Conservation (phyloP, 2,113 vertebrate genomes). For the Strigops habroptila region DNA sequence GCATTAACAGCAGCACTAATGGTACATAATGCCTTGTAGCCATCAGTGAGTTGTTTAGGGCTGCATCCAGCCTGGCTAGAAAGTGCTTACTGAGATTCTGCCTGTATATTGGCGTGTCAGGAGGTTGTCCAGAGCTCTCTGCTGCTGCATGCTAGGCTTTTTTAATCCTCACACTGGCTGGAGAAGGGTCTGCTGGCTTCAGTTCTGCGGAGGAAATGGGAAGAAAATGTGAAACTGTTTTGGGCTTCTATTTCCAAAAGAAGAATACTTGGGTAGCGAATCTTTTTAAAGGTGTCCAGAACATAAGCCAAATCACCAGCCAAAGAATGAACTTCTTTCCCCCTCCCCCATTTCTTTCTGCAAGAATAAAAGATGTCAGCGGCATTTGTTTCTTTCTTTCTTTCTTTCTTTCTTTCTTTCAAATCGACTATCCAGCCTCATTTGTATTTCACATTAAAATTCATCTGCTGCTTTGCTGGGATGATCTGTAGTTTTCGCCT, state of each 20-base stretch:
- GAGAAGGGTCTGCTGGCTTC: background rate
- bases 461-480: background rate
- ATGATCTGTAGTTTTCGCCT: background rate
- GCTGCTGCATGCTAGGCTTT: background rate
- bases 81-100: background rate
- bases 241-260: background rate
- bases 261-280: background rate
- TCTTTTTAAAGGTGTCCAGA: constrained; percentile 29
- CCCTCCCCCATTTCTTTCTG: rapidly evolving
- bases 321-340: background rate
- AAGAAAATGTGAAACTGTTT: background rate
- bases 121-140: background rate
- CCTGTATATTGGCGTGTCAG: background rate
- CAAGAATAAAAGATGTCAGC: background rate
- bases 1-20: background rate
- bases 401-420: background rate
- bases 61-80: background rate
- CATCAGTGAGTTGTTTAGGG: background rate
- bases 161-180: background rate
- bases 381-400: background rate
- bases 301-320: background rate
- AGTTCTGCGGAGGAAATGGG: background rate
- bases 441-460: constrained; percentile 14
- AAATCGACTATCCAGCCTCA: background rate
- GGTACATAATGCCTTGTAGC: background rate